A percentile compares a stretch with the other conserved stretches of the same genome.
Conservation (phyloP, 1,140 invertebrate species). For the Globodera rostochiensis region DNA sequence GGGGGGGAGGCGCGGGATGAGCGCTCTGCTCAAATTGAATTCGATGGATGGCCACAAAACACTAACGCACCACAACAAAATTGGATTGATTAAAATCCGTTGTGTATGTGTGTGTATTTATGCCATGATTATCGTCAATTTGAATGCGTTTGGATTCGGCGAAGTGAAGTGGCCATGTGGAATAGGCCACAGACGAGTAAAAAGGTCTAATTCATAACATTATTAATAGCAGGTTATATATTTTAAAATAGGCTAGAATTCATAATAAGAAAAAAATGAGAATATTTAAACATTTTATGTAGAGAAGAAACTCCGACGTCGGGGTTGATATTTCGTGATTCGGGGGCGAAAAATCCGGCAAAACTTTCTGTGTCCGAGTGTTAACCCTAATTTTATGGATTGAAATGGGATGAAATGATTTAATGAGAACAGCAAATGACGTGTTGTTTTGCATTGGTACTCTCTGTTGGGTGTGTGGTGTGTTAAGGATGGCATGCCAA, state of each 20-base stretch:
- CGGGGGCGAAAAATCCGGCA: no score
- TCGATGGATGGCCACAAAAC: conserved; percentile 1
- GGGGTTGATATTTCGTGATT: no score
- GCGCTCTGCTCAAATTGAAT: neutral
- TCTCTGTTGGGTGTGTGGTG: neutral
- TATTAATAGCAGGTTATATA: neutral
- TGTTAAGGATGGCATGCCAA: neutral
- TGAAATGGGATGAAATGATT: neutral
- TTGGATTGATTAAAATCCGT: conserved; percentile 20
- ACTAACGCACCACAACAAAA: neutral
- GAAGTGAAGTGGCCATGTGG: neutral
- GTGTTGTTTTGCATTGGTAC: neutral
- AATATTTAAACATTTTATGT: no score
- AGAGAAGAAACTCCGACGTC: no score
- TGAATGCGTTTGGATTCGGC: neutral
- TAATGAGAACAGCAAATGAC: neutral
- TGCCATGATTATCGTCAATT: neutral
- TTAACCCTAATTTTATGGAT: neutral
- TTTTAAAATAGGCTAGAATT: neutral
- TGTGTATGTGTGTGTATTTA: neutral
- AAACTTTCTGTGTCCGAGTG: no score
- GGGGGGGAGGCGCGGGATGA: neutral
- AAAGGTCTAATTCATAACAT: neutral
- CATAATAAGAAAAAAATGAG: neutral
- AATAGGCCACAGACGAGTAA: neutral